Conservation (phyloP, 1,140 invertebrate genomes). For the Apis mellifera region Amel_HAv3.1 CM009936.2:14195501-14196000, state of each 20-base stretch:
- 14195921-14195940: slow-evolving; percentile 6
- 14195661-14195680: no score
- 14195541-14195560: no score
- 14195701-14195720: neutral
- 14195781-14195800: slow-evolving; percentile 9
- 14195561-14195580: no score
- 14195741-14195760: neutral
- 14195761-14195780: neutral
- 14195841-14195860: no score
- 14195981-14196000: slow-evolving; percentile 21
- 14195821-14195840: slow-evolving; percentile 1
- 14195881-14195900: neutral
- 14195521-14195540: no score
- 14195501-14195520: no score
- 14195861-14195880: no score
- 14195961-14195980: slow-evolving; percentile 46
- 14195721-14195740: neutral
- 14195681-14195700: neutral
- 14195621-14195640: no score
- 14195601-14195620: no score
- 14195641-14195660: no score
- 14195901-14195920: neutral
- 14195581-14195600: no score
- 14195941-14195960: slow-evolving; percentile 30
- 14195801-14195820: slow-evolving; percentile 21